Base-by-base conservation (phyloP, 2,888 invertebrate species). In the Ariolimax columbianus region DNA sequence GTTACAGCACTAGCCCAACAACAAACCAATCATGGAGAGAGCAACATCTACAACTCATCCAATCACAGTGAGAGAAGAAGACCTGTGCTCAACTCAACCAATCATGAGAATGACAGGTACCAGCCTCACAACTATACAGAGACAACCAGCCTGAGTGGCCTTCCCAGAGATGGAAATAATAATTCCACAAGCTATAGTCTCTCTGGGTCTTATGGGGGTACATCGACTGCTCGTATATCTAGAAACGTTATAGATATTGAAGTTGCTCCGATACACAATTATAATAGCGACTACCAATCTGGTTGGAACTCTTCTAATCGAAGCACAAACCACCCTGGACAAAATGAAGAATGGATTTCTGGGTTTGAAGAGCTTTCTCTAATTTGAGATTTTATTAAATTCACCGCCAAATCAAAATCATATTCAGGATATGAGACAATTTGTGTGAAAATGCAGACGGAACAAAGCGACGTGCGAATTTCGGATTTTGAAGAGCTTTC, bases 331-430 rank as follows among this genome's bases (percentile, higher is more conserved):
- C 38, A 38, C 0, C 26, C 0, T n/a, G 40, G 38, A n/a, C 17
- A 26, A 11, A 0, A n/a, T 63, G 59, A 47, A 0, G 33, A 47
- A 59, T 1, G 26, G 23, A 1, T n/a, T 78, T 38, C 63, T n/a
- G 77, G 38, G 14, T 38, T 63, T 1, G 40, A 78, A 63, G 77
- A 78, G 4, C 77, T 78, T 14, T 78, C 77, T 26, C n/a, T 78
- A 40, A 78, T 78, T 40, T 78, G 38, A 77, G 73, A 30, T 75
- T 43, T 23, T 23, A 11, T 70, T 38, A 23, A 1, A 2, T 70
- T 38, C 47, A 7, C 14, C 14, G 47, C 7, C 47, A 55, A 55
- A 55, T 19, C 6, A 47, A 47, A 7, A 47, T 17, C 7, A 47
- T 47, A 17, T 47, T 47, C 47, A 47, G 47, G n/a, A n/a, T n/a